These are phyloP conservation scores for Pristiophorus japonicus DNA, from an alignment of 2,113 vertebrate genomes.

Conservation along the genomic window DNA sequence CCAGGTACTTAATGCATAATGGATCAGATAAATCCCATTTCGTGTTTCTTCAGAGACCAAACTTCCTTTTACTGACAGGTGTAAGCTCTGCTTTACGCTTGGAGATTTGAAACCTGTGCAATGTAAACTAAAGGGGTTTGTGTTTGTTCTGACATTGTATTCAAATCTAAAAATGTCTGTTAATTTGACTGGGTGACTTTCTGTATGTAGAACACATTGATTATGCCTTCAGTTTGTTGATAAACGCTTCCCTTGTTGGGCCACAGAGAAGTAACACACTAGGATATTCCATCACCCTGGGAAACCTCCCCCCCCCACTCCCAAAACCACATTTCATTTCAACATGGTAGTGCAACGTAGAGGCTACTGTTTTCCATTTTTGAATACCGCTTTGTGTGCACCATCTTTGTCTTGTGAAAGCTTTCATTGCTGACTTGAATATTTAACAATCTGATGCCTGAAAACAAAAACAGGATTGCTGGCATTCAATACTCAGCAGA, in stretches of 20 bases:
- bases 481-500: neutral
- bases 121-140: neutral
- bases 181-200: neutral
- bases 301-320: neutral
- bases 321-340: conserved; percentile 10
- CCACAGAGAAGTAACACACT: neutral
- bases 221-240: neutral
- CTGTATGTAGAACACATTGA: neutral
- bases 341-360: neutral
- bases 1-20: conserved; percentile 62
- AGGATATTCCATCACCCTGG: neutral
- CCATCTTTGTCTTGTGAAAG: neutral
- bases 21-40: neutral
- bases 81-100: neutral
- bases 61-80: neutral
- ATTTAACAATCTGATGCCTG: neutral
- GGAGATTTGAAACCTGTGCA: neutral
- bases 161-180: neutral
- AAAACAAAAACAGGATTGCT: neutral
- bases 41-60: neutral
- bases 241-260: neutral
- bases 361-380: neutral
- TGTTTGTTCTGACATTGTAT: neutral
- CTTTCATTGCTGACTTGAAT: neutral
- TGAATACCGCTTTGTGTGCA: neutral